These are phyloP conservation scores for Galerucella calmariensis DNA, from an alignment of 2,888 invertebrate species.

Conservation along the genomic window DNA sequence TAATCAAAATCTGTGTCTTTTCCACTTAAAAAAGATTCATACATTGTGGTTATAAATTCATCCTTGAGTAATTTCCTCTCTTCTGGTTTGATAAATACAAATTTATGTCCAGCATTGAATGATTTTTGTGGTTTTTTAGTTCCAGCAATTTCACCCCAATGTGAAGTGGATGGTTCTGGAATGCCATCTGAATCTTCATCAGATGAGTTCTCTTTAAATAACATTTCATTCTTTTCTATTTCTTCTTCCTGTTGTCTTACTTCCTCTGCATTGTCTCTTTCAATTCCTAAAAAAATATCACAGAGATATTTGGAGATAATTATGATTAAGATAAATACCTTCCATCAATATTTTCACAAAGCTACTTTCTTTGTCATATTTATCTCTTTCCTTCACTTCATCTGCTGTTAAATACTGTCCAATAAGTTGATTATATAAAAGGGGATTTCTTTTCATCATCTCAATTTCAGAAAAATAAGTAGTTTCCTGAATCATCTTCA, in stretches of 20 bases:
- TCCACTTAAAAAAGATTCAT: slow-evolving; percentile 84
- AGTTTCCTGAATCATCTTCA: slow-evolving; percentile 75
- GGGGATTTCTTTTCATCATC: slow-evolving; percentile 93
- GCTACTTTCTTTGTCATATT: slow-evolving; percentile 67
- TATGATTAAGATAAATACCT: slow-evolving; percentile 61
- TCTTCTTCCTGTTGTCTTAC: slow-evolving; percentile 72
- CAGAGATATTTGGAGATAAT: not conserved
- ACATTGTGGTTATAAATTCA: slow-evolving; percentile 89
- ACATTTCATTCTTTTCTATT: slow-evolving; percentile 68
- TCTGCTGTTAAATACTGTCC: slow-evolving; percentile 85
- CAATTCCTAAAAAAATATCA: slow-evolving; percentile 65
- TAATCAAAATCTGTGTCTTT: slow-evolving; percentile 88
- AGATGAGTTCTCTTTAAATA: slow-evolving; percentile 53
- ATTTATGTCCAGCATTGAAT: slow-evolving; percentile 30
- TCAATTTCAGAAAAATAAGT: slow-evolving; percentile 90
- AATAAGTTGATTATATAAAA: slow-evolving; percentile 89
- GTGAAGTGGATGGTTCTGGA: slow-evolving; percentile 48
- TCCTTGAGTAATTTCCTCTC: slow-evolving; percentile 77
- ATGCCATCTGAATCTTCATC: slow-evolving; percentile 43
- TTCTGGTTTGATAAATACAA: slow-evolving; percentile 56
- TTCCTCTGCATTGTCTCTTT: slow-evolving; percentile 75
- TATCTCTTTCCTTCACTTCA: slow-evolving; percentile 76
- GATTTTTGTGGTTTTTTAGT: slow-evolving; percentile 50
- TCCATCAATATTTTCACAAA: slow-evolving; percentile 84
- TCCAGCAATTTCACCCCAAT: slow-evolving; percentile 59